Evolutionary conservation across 2,888 invertebrate species (phyloP), one percentile per base, ranked within the genome.

Genomic region (Parnassius glacialis): DNA sequence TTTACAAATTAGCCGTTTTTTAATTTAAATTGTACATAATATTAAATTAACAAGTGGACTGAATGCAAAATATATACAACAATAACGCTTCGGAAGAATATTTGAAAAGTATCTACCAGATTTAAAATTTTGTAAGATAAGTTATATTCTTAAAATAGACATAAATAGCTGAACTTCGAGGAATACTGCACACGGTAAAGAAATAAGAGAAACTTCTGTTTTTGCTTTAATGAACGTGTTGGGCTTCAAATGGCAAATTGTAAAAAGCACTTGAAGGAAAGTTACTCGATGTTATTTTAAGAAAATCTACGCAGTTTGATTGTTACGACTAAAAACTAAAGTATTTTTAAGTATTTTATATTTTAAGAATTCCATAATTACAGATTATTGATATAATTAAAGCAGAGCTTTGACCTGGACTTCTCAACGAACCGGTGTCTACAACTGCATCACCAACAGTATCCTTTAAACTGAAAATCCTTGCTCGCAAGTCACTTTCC

Each of bases 391-490:
- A 48, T 48, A 48, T n/a, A 48, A 42, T 25, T 25, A 60, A 55
- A 41, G 10, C 20, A 25, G 47, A 9, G 16, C 7, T 34, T 52
- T 67, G 70, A 86, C 87, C 86, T 86, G 83, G 62, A 79, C 62
- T 74, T 68, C 69, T 81, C 66, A 81, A 68, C 68, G 73, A 70
- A 72, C 69, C 65, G 67, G 66, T 58, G 65, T 72, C 69, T 70
- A 69, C 74, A 71, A 72, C 72, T 72, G 77, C 80, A 80, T 80
- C 80, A 80, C 78, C 76, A 68, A 74, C 71, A 77, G 75, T 75
- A 83, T 87, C 87, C 85, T 80, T 70, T 62, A 72, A 74, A 74
- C 74, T 67, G 79, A 87, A 78, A 85, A 87, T 85, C 84, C 85
- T 79, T 67, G 65, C 64, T 73, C 66, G 70, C 70, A 78, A 84